Conservation (phyloP, 2,113 vertebrate species). For the Trogon surrucura region DNA sequence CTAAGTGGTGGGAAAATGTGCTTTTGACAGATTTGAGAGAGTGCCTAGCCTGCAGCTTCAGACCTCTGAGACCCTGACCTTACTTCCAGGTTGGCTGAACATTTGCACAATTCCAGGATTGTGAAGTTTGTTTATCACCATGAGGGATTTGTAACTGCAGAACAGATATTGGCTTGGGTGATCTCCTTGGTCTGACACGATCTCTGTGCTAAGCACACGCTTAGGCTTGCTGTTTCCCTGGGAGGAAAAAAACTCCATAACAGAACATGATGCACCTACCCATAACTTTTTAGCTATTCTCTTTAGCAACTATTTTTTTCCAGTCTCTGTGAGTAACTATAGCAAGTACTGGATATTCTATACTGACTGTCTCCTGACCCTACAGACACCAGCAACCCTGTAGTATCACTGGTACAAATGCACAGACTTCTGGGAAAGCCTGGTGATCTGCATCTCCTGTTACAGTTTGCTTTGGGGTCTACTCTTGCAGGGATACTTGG, state of each 20-base stretch:
- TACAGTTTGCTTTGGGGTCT: not conserved
- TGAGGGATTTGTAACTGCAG: not conserved
- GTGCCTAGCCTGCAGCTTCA: not conserved
- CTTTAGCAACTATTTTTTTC: not conserved
- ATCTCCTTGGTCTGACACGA: not conserved
- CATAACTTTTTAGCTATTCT: not conserved
- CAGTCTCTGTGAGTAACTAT: not conserved
- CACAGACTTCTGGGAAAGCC: not conserved
- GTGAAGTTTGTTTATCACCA: not conserved
- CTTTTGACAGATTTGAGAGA: not conserved
- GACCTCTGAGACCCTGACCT: not conserved
- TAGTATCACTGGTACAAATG: not conserved
- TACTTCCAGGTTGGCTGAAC: not conserved
- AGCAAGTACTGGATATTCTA: not conserved
- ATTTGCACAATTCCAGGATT: not conserved
- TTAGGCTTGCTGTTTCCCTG: not conserved
- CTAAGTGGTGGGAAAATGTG: not conserved
- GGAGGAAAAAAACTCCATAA: not conserved
- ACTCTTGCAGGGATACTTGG: not conserved
- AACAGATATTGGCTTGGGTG: not conserved
- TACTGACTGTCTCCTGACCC: not conserved
- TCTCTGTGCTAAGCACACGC: rapidly evolving
- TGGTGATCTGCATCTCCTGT: not conserved
- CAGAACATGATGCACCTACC: not conserved
- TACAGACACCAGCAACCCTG: not conserved